phyloP scores from a whole-genome alignment of 2,888 invertebrate species.

The Nudaria mundana region DNA sequence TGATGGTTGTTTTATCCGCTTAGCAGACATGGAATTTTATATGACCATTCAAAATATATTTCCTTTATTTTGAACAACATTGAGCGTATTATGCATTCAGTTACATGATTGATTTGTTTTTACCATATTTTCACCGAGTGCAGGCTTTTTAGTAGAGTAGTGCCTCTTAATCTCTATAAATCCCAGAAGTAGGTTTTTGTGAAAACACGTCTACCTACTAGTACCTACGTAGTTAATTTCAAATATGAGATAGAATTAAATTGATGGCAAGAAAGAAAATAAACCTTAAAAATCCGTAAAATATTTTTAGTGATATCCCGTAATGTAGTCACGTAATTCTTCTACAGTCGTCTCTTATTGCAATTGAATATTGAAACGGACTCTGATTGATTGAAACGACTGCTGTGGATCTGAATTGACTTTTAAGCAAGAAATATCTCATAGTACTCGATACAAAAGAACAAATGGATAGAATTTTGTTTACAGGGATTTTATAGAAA shows the following conservation, averaged over 20 bases:
- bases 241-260: no score
- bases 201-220: no score
- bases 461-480: slow-evolving; percentile 59
- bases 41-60: no score
- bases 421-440: slow-evolving; percentile 71
- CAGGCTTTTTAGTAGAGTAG: no score
- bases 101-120: not conserved
- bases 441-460: slow-evolving; percentile 62
- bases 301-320: slow-evolving; percentile 48
- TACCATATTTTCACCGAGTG: no score
- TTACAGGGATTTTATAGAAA: slow-evolving; percentile 56
- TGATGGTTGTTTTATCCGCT: no score
- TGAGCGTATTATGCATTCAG: no score
- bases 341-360: slow-evolving; percentile 67
- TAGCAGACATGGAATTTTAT: no score
- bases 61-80: no score
- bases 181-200: no score
- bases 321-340: slow-evolving; percentile 71
- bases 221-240: no score
- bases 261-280: no score
- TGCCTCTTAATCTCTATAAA: not conserved
- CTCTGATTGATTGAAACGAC: slow-evolving; percentile 75
- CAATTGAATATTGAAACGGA: slow-evolving; percentile 73
- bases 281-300: slow-evolving; percentile 14
- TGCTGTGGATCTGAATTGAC: slow-evolving; percentile 60